Percentiles rank a stretch among this genome's conserved stretches.
Evolutionary conservation across 1,140 invertebrate species (phyloP).

Genomic region (Mizuhopecten yessoensis): DNA sequence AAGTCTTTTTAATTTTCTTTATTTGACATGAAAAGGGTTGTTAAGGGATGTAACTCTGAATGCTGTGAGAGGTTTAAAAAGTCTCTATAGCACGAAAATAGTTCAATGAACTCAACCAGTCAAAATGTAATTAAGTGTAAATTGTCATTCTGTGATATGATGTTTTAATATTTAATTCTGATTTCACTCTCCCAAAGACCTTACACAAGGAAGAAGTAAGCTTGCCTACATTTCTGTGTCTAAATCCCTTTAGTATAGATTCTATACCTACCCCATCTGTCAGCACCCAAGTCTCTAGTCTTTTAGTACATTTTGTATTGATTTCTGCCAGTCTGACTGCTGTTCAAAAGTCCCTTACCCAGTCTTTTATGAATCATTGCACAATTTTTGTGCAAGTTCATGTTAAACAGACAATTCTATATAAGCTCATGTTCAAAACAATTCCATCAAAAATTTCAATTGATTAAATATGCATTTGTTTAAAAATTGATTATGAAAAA

Average conservation of each 20-base stretch:
- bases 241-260: not conserved
- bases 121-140: not conserved
- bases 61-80: too few species aligned
- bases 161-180: not conserved
- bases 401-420: too few species aligned
- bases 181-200: not conserved
- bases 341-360: too few species aligned
- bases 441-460: too few species aligned
- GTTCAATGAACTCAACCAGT: not conserved
- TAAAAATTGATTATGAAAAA: not conserved
- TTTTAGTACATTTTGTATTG: not conserved
- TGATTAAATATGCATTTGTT: too few species aligned
- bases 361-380: not conserved
- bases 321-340: not conserved
- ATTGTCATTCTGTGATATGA: too few species aligned
- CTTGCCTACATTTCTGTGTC: not conserved
- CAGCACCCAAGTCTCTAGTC: not conserved
- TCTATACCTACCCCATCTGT: not conserved
- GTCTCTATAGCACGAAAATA: too few species aligned
- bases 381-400: not conserved
- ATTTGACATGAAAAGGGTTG: too few species aligned
- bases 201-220: constrained; percentile 19
- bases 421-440: too few species aligned
- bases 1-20: too few species aligned
- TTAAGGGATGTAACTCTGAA: too few species aligned